phyloP scores from a whole-genome alignment of 2,888 invertebrate genomes.

The Netelia fuscicornis region DNA sequence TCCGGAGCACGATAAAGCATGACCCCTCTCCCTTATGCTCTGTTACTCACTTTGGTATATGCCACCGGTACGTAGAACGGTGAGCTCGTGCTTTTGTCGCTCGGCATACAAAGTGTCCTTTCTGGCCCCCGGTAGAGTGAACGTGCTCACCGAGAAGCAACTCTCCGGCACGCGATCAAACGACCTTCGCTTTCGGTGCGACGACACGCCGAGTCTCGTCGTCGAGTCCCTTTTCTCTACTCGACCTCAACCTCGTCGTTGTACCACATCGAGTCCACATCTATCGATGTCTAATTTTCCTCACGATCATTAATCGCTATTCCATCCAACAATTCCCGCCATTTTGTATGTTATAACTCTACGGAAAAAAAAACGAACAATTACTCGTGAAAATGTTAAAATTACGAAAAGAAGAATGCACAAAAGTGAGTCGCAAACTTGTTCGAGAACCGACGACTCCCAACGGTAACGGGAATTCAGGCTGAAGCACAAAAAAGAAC shows the following conservation, averaged over 20 bases:
- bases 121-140: slow-evolving; percentile 48
- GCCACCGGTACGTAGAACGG: neutral
- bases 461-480: neutral
- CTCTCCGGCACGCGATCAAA: slow-evolving; percentile 64
- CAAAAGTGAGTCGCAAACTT: too few relatives aligned
- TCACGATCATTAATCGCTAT: slow-evolving; percentile 5
- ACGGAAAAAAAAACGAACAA: neutral
- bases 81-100: slow-evolving; percentile 26
- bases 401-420: too few relatives aligned
- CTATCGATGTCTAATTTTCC: slow-evolving; percentile 9
- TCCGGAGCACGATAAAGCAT: slow-evolving; percentile 69
- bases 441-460: too few relatives aligned
- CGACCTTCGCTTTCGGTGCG: slow-evolving; percentile 60
- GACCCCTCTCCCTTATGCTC: slow-evolving; percentile 56
- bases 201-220: slow-evolving; percentile 58
- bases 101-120: slow-evolving; percentile 68
- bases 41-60: neutral
- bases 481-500: neutral
- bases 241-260: neutral
- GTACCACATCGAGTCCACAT: neutral
- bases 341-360: neutral
- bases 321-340: neutral
- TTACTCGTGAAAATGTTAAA: too few relatives aligned
- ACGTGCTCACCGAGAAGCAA: slow-evolving; percentile 57
- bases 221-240: slow-evolving; percentile 27